Base-by-base conservation (phyloP, 2,113 vertebrate species). In the Bos indicus region DNA sequence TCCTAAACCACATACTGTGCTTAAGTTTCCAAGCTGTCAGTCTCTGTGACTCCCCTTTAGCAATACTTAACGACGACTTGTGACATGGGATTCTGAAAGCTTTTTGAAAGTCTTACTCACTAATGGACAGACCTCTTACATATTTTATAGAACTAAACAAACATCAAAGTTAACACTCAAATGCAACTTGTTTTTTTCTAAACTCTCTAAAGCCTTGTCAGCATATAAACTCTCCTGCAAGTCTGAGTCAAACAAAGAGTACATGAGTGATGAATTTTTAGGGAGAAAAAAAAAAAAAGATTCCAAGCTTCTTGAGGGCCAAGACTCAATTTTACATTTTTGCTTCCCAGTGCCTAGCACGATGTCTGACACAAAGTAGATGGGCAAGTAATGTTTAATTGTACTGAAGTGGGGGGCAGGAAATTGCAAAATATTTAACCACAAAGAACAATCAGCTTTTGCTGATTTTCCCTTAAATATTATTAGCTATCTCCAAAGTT, bases 111-210 rank as follows among this genome's bases (percentile, higher is more conserved):
- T 96, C 96, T 85, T 93, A 95, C 77, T 96, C 92, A 57, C 97
- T 98, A 98, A 98, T 98, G 98, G 96, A 97, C 97, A 93, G 96
- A 82, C 90, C 96, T 98, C 97, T 96, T 98, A 92, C 94, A 97
- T 97, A 98, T 98, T 98, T 98, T 97, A 98, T 97, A 97, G 96
- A 98, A 98, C 90, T 96, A 97, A 98, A 97, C 97, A 98, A 97
- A 97, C 96, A 94, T 98, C 97, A 97, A 96, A 98, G 97, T 98
- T 97, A 98, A 98, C 97, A 97, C 57, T 97, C 95, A 97, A 92
- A 87, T 88, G 91, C 54, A 98, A 94, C 97, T 94, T 96, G 93
- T 91, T 94, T 97, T 74, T 56, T 83, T 71, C 88, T 97, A 77
- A 86, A 95, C 80, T 88, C 88, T 48, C 19, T 8, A 28, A 64